These are phyloP conservation scores for Strigamia crassipes DNA, from an alignment of 2,888 invertebrate genomes.

Conservation along the genomic window DNA sequence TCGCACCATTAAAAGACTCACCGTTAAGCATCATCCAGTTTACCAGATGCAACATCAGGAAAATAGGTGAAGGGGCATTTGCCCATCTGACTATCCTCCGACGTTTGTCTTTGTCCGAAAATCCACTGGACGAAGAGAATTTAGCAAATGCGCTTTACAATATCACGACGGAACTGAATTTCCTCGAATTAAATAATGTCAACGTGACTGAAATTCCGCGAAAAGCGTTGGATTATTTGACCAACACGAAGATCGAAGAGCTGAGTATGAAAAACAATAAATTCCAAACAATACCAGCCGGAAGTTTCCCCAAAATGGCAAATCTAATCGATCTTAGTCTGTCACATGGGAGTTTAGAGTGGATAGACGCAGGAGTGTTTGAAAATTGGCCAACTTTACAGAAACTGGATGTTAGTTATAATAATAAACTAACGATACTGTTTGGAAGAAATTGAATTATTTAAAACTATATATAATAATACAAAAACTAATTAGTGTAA, in stretches of 20 bases:
- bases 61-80: background rate
- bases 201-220: background rate
- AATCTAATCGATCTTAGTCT: background rate
- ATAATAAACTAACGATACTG: background rate
- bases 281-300: background rate
- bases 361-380: background rate
- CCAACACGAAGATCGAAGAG: background rate
- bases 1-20: background rate
- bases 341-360: background rate
- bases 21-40: background rate
- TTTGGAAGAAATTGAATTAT: constrained; percentile 14
- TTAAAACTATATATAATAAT: too few species aligned
- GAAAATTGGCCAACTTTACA: constrained; percentile 6
- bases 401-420: background rate
- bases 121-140: background rate
- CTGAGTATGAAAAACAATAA: background rate
- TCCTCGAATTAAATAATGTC: background rate
- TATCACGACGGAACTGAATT: background rate
- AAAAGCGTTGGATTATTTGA: background rate
- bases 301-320: background rate
- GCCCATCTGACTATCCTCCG: background rate
- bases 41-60: background rate
- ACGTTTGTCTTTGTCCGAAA: background rate
- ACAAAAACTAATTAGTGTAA: too few species aligned
- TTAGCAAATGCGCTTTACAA: background rate